These are phyloP conservation scores for Porphyrio hochstetteri DNA, from an alignment of 2,113 vertebrate genomes.

Conservation along the genomic window DNA sequence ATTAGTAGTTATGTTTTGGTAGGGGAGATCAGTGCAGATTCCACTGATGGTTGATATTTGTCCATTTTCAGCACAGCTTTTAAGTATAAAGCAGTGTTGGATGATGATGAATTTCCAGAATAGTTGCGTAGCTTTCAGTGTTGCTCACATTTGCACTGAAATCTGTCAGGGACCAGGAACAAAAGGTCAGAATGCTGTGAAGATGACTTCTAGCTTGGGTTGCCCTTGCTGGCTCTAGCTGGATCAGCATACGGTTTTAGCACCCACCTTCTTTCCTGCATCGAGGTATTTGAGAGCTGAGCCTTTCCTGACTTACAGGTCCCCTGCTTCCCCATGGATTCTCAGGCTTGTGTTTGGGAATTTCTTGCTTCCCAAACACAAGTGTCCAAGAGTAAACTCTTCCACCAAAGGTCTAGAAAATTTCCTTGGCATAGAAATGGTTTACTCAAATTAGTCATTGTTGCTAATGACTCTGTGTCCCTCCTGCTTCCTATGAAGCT, in stretches of 20 bases:
- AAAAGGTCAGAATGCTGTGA: background rate
- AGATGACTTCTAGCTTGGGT: background rate
- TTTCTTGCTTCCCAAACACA: background rate
- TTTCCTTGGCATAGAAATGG: background rate
- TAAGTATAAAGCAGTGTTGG: background rate
- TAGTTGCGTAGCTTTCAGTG: background rate
- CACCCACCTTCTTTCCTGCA: background rate
- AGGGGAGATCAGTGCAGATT: background rate
- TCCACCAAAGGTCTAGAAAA: background rate
- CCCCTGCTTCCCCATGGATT: background rate
- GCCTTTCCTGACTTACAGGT: background rate
- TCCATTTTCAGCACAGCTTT: background rate
- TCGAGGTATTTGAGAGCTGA: background rate
- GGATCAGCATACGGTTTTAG: background rate
- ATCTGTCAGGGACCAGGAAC: background rate
- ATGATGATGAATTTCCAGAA: background rate
- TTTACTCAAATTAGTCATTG: background rate
- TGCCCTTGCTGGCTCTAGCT: background rate
- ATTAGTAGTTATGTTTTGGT: background rate
- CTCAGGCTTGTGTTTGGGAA: background rate
- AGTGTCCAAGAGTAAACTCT: background rate
- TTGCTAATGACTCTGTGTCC: background rate
- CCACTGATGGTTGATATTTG: background rate
- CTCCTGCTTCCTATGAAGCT: background rate
- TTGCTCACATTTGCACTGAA: background rate